Conservation (phyloP, 2,797 vertebrate genomes). For the Oreochromis mossambicus region DNA sequence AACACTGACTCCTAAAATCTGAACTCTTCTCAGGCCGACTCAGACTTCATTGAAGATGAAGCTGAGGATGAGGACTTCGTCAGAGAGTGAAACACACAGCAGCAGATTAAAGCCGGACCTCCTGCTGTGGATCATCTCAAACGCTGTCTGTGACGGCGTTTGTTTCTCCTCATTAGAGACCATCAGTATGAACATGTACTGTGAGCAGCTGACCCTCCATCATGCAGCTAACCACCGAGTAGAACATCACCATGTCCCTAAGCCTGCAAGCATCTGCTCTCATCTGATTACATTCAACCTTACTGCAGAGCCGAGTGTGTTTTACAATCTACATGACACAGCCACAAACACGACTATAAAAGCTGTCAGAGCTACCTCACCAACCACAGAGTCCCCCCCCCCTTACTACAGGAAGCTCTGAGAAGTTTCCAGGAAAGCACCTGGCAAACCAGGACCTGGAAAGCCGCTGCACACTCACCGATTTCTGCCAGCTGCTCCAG, state of each 20-base stretch:
- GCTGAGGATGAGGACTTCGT: background rate
- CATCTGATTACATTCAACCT: background rate
- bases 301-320: background rate
- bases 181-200: background rate
- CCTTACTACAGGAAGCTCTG: background rate
- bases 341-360: background rate
- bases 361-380: background rate
- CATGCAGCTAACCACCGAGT: background rate
- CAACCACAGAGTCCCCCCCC: background rate
- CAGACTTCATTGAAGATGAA: background rate
- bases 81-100: background rate
- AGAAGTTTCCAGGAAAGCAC: background rate
- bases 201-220: background rate
- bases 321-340: background rate
- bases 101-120: background rate
- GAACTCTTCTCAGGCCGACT: background rate
- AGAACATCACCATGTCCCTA: background rate
- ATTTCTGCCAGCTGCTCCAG: constrained; percentile 76
- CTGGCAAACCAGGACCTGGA: background rate
- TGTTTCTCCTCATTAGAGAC: background rate
- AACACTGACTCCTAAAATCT: background rate
- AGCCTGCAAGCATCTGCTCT: background rate
- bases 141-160: background rate
- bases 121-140: background rate
- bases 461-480: constrained; percentile 40